phyloP scores from a whole-genome alignment of 1,140 invertebrate species.

The Eurosta solidaginis region DNA sequence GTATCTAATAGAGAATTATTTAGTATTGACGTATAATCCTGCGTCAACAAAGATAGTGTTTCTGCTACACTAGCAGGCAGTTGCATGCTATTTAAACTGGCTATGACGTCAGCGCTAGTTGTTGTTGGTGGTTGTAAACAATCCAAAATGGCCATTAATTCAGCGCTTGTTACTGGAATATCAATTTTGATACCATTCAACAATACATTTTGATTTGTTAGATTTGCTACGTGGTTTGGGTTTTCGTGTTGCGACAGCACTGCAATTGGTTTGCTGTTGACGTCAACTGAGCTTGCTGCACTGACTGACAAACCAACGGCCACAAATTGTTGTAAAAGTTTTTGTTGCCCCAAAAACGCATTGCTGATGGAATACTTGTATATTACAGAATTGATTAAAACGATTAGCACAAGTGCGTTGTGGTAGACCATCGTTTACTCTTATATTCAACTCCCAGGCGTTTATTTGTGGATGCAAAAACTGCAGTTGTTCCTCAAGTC shows the following conservation, averaged over 20 bases:
- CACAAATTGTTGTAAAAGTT: slow-evolving; percentile 47
- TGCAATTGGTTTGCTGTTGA: neutral
- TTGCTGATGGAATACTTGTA: slow-evolving; percentile 47
- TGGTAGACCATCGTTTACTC: slow-evolving; percentile 51
- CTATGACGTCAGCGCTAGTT: slow-evolving; percentile 9
- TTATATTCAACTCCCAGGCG: slow-evolving; percentile 15
- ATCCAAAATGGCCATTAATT: neutral
- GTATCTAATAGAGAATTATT: neutral
- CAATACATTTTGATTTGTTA: neutral
- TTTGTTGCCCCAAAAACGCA: slow-evolving; percentile 50
- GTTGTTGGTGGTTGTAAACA: neutral
- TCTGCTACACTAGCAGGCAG: neutral
- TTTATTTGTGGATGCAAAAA: slow-evolving; percentile 4
- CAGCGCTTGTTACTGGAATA: neutral
- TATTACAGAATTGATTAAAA: slow-evolving; percentile 52
- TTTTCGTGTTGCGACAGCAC: neutral
- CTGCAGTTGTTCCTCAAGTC: slow-evolving; percentile 29
- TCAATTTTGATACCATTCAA: neutral
- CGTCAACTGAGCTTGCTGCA: neutral
- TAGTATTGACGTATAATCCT: neutral
- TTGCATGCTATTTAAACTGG: neutral
- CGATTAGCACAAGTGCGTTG: slow-evolving; percentile 54
- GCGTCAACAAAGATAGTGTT: neutral
- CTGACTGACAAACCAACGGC: neutral
- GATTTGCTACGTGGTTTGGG: neutral